These are phyloP conservation scores for Euzetes globulus DNA, from an alignment of 2,888 invertebrate genomes.

Conservation along the genomic window DNA sequence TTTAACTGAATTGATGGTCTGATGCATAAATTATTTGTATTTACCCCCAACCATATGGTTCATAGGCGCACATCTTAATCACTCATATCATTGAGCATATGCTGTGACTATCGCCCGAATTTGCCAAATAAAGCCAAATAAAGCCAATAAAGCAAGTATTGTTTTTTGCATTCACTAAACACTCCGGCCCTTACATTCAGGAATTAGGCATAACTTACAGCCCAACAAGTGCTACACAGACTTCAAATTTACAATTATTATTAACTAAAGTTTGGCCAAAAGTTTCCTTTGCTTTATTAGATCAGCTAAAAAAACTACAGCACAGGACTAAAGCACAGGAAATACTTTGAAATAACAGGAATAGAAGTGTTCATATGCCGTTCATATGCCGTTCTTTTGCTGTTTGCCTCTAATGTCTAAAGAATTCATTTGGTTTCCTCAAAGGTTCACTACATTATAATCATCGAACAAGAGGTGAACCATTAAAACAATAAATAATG, in stretches of 20 bases:
- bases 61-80: constrained; percentile 20
- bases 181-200: too few species aligned
- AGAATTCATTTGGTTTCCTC: not conserved
- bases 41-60: not conserved
- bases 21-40: not conserved
- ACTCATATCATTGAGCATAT: not conserved
- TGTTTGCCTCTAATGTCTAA: not conserved
- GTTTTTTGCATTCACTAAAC: not conserved
- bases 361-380: not conserved
- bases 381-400: too few species aligned
- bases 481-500: not conserved
- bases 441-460: not conserved
- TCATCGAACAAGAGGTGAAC: not conserved
- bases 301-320: not conserved
- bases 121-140: not conserved
- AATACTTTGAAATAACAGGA: not conserved
- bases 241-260: not conserved
- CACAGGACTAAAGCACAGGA: not conserved
- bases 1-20: not conserved
- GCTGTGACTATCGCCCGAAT: not conserved
- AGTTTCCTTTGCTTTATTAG: not conserved
- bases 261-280: not conserved
- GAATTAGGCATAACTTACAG: too few species aligned
- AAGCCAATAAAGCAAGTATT: not conserved
- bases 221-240: not conserved